A percentile compares a stretch with the other conserved stretches of the same genome.
These are phyloP conservation scores for Lucilia cuprina DNA, from an alignment of 1,140 invertebrate species.

Conservation along the genomic window DNA sequence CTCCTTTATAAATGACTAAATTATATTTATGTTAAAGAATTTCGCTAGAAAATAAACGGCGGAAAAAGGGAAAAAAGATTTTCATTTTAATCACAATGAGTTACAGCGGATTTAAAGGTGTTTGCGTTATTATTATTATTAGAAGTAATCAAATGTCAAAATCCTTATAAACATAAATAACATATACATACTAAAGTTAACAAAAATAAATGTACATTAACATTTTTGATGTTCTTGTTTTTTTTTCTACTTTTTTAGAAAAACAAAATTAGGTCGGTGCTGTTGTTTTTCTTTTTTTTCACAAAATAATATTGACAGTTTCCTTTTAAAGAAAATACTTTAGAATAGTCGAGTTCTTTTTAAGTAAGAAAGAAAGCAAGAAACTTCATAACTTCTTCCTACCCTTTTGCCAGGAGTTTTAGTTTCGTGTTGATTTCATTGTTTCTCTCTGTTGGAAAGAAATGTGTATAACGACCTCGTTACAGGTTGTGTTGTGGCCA, in stretches of 20 bases:
- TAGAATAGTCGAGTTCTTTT: background rate
- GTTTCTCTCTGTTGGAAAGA: background rate
- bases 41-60: background rate
- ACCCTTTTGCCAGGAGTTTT: background rate
- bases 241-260: background rate
- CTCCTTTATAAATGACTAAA: background rate
- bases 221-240: background rate
- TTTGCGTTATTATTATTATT: background rate
- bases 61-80: background rate
- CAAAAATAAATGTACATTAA: background rate
- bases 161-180: background rate
- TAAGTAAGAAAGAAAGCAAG: background rate
- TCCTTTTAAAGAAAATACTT: background rate
- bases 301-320: background rate
- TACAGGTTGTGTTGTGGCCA: constrained; percentile 28
- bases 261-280: background rate
- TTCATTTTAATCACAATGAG: background rate
- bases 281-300: background rate
- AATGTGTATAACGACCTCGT: constrained; percentile 9
- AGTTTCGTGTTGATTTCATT: background rate
- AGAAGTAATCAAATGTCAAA: background rate
- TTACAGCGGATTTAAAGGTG: background rate
- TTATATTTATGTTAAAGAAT: background rate
- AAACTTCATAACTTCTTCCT: background rate
- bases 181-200: background rate